A percentile compares a stretch with the other conserved stretches of the same genome.
Evolutionary conservation across 2,888 invertebrate genomes (phyloP).

Genomic region (Thereva nobilitata): DNA sequence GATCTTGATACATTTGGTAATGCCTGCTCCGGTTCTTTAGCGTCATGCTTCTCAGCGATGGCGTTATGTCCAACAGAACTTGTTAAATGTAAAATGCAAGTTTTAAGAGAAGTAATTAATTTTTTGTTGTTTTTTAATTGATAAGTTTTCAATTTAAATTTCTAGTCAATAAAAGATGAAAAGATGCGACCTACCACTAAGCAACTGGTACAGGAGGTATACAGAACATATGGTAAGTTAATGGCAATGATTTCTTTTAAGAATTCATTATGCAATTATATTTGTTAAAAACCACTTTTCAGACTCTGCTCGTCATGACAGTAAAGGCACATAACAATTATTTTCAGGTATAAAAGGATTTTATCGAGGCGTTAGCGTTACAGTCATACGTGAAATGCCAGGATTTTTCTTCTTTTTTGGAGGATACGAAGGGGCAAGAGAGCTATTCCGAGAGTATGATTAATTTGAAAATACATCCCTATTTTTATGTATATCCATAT

Average conservation of each 20-base stretch:
- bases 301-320: too few relatives aligned
- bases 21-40: constrained; percentile 89
- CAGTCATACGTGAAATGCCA: constrained; percentile 95
- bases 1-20: constrained; percentile 75
- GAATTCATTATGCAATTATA: too few relatives aligned
- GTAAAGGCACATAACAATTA: too few relatives aligned
- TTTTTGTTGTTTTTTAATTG: background rate
- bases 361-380: constrained; percentile 87
- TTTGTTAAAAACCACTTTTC: too few relatives aligned
- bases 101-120: constrained; percentile 74
- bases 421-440: constrained; percentile 82
- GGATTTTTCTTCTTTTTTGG: constrained; percentile 99
- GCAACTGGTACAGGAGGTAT: constrained; percentile 45
- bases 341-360: constrained; percentile 74
- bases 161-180: constrained; percentile 22
- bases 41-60: constrained; percentile 95
- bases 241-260: background rate
- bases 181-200: constrained; percentile 45
- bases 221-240: constrained; percentile 46
- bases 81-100: constrained; percentile 95
- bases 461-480: background rate
- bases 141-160: background rate
- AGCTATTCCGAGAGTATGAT: constrained; percentile 51
- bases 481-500: background rate
- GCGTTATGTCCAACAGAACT: constrained; percentile 96